phyloP scores from a whole-genome alignment of 2,797 vertebrate species.

The Sparidentex hasta region DNA sequence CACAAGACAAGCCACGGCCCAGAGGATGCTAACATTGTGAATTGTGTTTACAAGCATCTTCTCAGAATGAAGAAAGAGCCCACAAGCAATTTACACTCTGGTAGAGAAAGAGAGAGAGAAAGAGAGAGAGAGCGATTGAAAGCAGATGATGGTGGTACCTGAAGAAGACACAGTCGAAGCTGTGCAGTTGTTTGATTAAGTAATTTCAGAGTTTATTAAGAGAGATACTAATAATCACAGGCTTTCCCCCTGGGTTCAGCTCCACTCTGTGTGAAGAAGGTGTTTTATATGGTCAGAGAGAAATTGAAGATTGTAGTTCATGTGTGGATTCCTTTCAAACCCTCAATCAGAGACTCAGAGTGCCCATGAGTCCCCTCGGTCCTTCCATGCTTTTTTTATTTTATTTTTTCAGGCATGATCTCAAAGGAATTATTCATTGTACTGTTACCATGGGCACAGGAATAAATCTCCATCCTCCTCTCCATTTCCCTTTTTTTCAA shows the following conservation, averaged over 20 bases:
- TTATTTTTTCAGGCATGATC: conserved; percentile 42
- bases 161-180: conserved; percentile 14
- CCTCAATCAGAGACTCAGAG: conserved; percentile 48
- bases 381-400: conserved; percentile 27
- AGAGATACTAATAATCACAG: conserved; percentile 21
- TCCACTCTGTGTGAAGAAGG: neutral
- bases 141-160: conserved; percentile 26
- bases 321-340: conserved; percentile 53
- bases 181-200: conserved; percentile 11
- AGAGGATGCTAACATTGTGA: conserved; percentile 55
- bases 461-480: conserved; percentile 38
- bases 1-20: conserved; percentile 56
- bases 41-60: conserved; percentile 65
- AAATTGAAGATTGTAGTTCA: conserved; percentile 30
- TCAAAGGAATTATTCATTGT: conserved; percentile 60
- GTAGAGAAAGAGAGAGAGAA: conserved; percentile 17
- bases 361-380: conserved; percentile 45
- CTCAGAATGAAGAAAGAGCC: conserved; percentile 51
- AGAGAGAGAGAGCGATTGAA: conserved; percentile 23
- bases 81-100: conserved; percentile 47
- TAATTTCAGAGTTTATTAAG: conserved; percentile 30
- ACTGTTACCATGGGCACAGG: conserved; percentile 66
- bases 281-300: conserved; percentile 12
- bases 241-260: neutral
- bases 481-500: neutral